phyloP scores from a whole-genome alignment of 1,140 invertebrate genomes.

The Trichoplusia ni region DNA sequence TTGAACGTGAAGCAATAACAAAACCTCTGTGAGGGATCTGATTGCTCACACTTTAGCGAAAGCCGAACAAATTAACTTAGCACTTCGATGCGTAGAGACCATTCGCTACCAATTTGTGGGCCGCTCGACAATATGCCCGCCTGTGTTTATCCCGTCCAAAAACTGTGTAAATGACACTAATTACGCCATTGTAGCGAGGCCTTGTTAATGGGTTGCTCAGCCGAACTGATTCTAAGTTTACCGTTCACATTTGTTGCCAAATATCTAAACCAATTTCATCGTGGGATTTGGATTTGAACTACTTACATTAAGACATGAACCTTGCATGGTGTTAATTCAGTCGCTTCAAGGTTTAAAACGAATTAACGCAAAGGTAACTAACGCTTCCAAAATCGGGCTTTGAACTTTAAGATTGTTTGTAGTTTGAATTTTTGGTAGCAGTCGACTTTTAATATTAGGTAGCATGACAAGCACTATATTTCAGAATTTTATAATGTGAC shows the following conservation, averaged over 20 bases:
- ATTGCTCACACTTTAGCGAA: constrained; percentile 76
- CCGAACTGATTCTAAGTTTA: constrained; percentile 52
- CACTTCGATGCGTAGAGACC: constrained; percentile 63
- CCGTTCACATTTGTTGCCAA: background rate
- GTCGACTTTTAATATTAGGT: too few relatives aligned
- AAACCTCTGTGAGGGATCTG: constrained; percentile 47
- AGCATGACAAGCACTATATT: too few relatives aligned
- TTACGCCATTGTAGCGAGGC: constrained; percentile 61
- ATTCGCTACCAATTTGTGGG: constrained; percentile 75
- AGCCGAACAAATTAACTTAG: constrained; percentile 78
- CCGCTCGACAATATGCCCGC: constrained; percentile 64
- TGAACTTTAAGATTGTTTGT: too few relatives aligned
- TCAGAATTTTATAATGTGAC: too few relatives aligned
- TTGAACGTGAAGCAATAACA: constrained; percentile 37
- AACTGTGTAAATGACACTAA: constrained; percentile 78
- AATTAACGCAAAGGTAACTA: too few relatives aligned
- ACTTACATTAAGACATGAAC: too few relatives aligned
- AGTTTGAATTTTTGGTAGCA: too few relatives aligned
- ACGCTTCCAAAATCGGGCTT: too few relatives aligned
- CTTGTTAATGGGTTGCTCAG: constrained; percentile 73
- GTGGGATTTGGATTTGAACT: background rate
- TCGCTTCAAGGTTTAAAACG: too few relatives aligned
- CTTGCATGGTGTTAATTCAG: too few relatives aligned
- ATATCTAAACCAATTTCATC: background rate
- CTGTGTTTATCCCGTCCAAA: constrained; percentile 78